Percentiles rank a stretch among this genome's conserved stretches.
Conservation (phyloP, 1,140 invertebrate genomes). For the Gonatopus flavifemur region DNA sequence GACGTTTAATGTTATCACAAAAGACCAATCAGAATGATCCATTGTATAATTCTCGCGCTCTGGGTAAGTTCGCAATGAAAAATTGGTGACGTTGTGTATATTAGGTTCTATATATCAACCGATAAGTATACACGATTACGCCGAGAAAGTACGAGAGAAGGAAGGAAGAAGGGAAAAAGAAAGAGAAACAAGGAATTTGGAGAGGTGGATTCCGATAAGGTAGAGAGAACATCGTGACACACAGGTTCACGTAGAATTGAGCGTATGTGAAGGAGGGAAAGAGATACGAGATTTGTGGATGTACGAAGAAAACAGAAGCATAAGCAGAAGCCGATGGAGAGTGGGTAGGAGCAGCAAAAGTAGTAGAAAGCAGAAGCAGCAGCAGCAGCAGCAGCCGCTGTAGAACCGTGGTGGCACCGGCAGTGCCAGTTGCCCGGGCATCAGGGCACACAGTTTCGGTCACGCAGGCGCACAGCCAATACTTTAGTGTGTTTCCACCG, state of each 20-base stretch:
- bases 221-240: too few species aligned
- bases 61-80: too few species aligned
- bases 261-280: background rate
- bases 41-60: too few species aligned
- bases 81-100: too few species aligned
- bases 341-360: background rate
- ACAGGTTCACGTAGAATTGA: background rate
- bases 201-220: background rate
- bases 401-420: constrained; percentile 31
- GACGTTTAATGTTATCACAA: too few species aligned
- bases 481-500: too few species aligned
- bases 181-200: background rate
- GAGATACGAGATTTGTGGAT: constrained; percentile 35
- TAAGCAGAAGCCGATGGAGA: constrained; percentile 6
- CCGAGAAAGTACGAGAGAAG: too few species aligned
- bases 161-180: too few species aligned
- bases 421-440: constrained; percentile 47
- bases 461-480: constrained; percentile 35
- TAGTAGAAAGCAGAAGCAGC: constrained; percentile 3
- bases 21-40: too few species aligned
- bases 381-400: constrained; percentile 17
- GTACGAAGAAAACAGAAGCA: constrained; percentile 27
- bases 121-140: too few species aligned
- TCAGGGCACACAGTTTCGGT: constrained; percentile 41
- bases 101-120: too few species aligned